A percentile compares a stretch with the other conserved stretches of the same genome.
Conservation (phyloP, 2,113 vertebrate species). For the Jaculus jaculus region DNA sequence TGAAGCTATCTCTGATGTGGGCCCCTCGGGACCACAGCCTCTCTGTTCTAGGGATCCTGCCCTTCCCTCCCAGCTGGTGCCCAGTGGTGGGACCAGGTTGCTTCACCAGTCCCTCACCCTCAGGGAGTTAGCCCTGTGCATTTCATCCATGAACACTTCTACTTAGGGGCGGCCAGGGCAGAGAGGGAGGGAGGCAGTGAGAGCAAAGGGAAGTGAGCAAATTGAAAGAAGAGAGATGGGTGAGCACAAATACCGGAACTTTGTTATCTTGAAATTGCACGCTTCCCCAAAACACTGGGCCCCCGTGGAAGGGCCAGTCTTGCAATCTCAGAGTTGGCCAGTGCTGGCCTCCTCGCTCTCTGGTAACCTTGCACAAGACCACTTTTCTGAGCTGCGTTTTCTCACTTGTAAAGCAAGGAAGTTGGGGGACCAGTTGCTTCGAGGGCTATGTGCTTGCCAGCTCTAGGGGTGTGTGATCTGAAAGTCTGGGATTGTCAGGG, state of each 20-base stretch:
- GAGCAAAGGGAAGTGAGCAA: not conserved
- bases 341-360: not conserved
- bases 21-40: not conserved
- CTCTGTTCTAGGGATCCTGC: not conserved
- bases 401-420: conserved; percentile 37
- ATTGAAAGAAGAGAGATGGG: not conserved
- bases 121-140: not conserved
- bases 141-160: not conserved
- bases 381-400: conserved; percentile 19
- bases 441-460: not conserved
- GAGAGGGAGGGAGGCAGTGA: not conserved
- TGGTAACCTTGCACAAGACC: not conserved
- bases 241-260: not conserved
- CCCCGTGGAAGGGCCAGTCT: not conserved
- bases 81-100: conserved; percentile 16
- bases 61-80: not conserved
- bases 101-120: not conserved
- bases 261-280: not conserved
- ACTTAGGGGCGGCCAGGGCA: not conserved
- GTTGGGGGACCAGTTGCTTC: not conserved
- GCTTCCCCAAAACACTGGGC: not conserved
- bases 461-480: not conserved
- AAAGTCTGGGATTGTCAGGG: not conserved
- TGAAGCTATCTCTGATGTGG: not conserved
- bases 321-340: not conserved